Percentiles rank a stretch among this genome's conserved stretches.
Conservation (phyloP, 2,797 vertebrate genomes). For the Micrastur ruficollis region DNA sequence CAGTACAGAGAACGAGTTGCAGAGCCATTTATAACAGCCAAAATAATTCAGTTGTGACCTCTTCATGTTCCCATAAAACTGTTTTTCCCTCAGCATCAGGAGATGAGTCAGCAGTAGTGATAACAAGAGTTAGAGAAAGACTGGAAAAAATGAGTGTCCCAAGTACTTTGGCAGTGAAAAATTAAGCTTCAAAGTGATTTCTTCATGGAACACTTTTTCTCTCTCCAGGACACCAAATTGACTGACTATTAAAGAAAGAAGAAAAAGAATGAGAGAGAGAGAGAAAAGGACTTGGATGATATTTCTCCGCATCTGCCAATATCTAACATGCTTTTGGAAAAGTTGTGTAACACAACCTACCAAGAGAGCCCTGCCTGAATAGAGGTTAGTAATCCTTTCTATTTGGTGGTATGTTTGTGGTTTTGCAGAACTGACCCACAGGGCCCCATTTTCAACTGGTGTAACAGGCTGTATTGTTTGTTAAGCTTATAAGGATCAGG, state of each 20-base stretch:
- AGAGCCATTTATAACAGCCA: slow-evolving; percentile 50
- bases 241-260: slow-evolving; percentile 45
- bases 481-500: neutral
- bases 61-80: slow-evolving; percentile 55
- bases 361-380: neutral
- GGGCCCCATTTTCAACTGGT: neutral
- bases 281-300: slow-evolving; percentile 52
- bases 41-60: slow-evolving; percentile 55
- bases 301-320: slow-evolving; percentile 54
- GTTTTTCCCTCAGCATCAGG: slow-evolving; percentile 59
- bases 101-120: slow-evolving; percentile 75
- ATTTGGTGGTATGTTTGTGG: neutral
- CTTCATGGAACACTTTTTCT: slow-evolving; percentile 67
- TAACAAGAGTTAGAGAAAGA: slow-evolving; percentile 60
- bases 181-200: slow-evolving; percentile 66
- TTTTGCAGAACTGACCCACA: slow-evolving; percentile 17
- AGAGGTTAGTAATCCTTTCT: slow-evolving; percentile 42
- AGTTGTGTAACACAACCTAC: slow-evolving; percentile 30
- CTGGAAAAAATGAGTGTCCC: slow-evolving; percentile 66
- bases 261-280: neutral
- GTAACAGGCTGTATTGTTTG: neutral
- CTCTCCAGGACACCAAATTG: slow-evolving; percentile 56
- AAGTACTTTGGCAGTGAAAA: slow-evolving; percentile 66
- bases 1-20: neutral
- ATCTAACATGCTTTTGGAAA: slow-evolving; percentile 61